Base-by-base conservation (phyloP, 2,797 vertebrate genomes). In the Enteromius fasciolatus region DNA sequence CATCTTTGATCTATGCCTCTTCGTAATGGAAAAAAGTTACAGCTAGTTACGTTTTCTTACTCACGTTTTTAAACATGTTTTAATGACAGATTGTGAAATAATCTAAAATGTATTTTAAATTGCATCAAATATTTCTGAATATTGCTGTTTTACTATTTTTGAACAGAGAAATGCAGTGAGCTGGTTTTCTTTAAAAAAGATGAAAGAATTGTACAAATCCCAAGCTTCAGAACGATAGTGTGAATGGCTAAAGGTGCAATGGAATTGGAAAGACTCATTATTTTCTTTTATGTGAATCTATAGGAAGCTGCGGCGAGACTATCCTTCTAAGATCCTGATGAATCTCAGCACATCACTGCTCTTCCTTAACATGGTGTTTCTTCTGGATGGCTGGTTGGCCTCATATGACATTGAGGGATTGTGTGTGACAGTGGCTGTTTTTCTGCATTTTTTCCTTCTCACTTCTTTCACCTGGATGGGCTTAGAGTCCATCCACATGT, bases 391-490 rank as follows among this genome's bases (percentile, higher is more conserved):
- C 73, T 99, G 98, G 98, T 85, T 99, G 88, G 95, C 97, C 23
- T 95, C 94, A 0, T 95, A 97, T 80, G 78, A 92, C 0, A 89
- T 93, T 11, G 74, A 91, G 0, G 95, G 93, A 48, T 93, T 98
- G 63, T 99, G 98, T 83, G 89, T 93, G 7, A 91, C 96, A 0
- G 91, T 97, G 8, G 98, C 96, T 5, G 92, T 92, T 33, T 91
- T 98, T 76, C 59, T 99, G 83, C 98, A 99, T 89, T 99, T 97
- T 91, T 99, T 99, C 87, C 96, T 99, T 84, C 90, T 99, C 31
- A 96, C 97, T 2, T 95, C 98, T 28, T 99, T 99, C 90, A 99
- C 98, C 2, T 99, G 98, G 98, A 99, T 99, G 98, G 98, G 96
- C 2, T 90, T 99, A 11, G 98, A 99, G 93, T 98, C 98, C 0